Evolutionary conservation across 1,140 invertebrate genomes (phyloP).

Genomic region (Paramacrobiotus metropolitanus): DNA sequence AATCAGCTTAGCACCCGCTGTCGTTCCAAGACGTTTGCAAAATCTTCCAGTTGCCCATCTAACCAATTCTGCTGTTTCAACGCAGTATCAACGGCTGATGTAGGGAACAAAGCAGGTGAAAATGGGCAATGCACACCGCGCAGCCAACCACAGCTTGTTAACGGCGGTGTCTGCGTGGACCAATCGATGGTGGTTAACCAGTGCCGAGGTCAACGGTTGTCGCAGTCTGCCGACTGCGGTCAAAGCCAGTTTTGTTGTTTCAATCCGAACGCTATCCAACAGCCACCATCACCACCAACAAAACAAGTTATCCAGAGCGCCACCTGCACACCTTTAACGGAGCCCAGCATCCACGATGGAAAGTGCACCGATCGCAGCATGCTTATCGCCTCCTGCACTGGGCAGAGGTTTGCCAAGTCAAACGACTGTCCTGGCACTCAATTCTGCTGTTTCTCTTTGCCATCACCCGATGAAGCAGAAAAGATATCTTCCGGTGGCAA

Average conservation of each 20-base stretch:
- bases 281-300: too few relatives aligned
- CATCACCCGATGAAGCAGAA: too few relatives aligned
- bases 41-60: not conserved
- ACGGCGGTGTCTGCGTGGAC: not conserved
- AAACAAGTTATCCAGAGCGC: too few relatives aligned
- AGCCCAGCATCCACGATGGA: not conserved
- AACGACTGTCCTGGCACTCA: not conserved
- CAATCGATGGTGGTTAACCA: not conserved
- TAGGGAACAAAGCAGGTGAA: too few relatives aligned
- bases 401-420: not conserved
- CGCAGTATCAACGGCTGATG: not conserved
- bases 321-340: not conserved
- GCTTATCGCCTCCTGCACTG: not conserved
- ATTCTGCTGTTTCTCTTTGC: constrained; percentile 3
- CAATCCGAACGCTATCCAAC: too few relatives aligned
- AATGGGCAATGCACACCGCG: not conserved
- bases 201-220: not conserved
- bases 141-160: not conserved
- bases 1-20: too few relatives aligned
- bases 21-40: too few relatives aligned
- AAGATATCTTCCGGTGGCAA: not conserved
- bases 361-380: not conserved
- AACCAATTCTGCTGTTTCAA: not conserved
- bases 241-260: not conserved
- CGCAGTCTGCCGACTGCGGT: not conserved